Conservation (phyloP, 2,888 invertebrate species). For the Polymixis lichenea region DNA sequence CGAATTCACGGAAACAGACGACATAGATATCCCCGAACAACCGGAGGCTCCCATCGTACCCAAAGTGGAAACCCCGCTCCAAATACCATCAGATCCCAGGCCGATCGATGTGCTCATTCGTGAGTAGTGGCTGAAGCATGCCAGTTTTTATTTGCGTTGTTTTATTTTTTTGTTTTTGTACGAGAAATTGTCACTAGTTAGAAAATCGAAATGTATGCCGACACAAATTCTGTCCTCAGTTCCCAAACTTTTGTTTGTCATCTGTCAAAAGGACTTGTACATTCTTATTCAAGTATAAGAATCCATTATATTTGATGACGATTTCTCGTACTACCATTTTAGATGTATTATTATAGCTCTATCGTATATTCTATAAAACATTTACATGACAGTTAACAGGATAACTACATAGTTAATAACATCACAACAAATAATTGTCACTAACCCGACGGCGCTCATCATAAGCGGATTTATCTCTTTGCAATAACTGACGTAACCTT, state of each 20-base stretch:
- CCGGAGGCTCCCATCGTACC: slow-evolving; percentile 66
- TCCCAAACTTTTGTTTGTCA: not conserved
- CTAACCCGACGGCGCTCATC: slow-evolving; percentile 37
- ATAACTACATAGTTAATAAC: slow-evolving; percentile 41
- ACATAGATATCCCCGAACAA: slow-evolving; percentile 58
- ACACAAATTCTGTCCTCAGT: not conserved
- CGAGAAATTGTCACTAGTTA: slow-evolving; percentile 56
- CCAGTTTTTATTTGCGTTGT: slow-evolving; percentile 83
- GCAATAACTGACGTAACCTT: slow-evolving; percentile 75
- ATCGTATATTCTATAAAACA: slow-evolving; percentile 21
- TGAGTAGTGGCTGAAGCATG: slow-evolving; percentile 90
- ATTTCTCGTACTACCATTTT: slow-evolving; percentile 43
- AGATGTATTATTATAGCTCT: slow-evolving; percentile 37
- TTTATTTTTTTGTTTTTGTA: slow-evolving; percentile 72
- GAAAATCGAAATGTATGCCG: not conserved
- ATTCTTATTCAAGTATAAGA: not conserved
- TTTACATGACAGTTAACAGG: slow-evolving; percentile 52
- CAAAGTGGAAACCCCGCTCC: slow-evolving; percentile 74
- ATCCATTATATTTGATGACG: slow-evolving; percentile 3
- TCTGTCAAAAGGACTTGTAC: not conserved
- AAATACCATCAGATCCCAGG: slow-evolving; percentile 69
- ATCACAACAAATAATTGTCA: slow-evolving; percentile 44
- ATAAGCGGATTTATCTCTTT: slow-evolving; percentile 62
- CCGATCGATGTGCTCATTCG: slow-evolving; percentile 85
- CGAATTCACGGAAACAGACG: slow-evolving; percentile 54